Evolutionary conservation across 2,113 vertebrate species (phyloP).

Genomic region (Ctenomys sociabilis): DNA sequence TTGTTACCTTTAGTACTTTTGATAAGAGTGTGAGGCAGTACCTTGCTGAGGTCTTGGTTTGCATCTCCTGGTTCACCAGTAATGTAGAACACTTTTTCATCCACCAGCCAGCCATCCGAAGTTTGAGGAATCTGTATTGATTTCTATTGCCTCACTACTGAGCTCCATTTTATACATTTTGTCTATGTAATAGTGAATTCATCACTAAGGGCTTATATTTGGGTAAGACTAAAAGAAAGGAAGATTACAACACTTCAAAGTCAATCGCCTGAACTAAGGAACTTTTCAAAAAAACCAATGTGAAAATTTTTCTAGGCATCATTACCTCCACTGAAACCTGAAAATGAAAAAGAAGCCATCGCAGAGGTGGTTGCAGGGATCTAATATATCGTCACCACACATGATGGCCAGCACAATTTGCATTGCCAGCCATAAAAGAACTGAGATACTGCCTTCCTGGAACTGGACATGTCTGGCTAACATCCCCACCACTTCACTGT

Average conservation of each 20-base stretch:
- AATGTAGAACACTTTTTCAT: neutral
- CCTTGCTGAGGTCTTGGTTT: neutral
- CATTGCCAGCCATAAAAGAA: neutral
- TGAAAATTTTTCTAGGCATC: neutral
- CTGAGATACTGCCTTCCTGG: neutral
- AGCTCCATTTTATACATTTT: neutral
- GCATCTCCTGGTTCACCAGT: neutral
- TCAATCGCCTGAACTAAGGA: neutral
- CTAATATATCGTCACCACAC: neutral
- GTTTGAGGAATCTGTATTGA: neutral
- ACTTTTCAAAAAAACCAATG: neutral
- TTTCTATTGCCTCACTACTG: neutral
- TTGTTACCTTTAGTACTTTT: neutral
- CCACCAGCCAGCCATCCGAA: no score
- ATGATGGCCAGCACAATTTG: neutral
- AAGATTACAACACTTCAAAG: neutral
- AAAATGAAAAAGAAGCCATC: neutral
- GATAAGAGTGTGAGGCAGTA: neutral
- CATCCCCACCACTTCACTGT: neutral
- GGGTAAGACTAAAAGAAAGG: neutral
- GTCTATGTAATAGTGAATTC: no score
- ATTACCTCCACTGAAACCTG: neutral
- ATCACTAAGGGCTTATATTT: neutral
- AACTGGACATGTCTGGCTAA: neutral
- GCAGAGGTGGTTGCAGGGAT: no score